A percentile compares a stretch with the other conserved stretches of the same genome.
Conservation (phyloP, 1,140 invertebrate species). For the Diorhabda carinulata region DNA sequence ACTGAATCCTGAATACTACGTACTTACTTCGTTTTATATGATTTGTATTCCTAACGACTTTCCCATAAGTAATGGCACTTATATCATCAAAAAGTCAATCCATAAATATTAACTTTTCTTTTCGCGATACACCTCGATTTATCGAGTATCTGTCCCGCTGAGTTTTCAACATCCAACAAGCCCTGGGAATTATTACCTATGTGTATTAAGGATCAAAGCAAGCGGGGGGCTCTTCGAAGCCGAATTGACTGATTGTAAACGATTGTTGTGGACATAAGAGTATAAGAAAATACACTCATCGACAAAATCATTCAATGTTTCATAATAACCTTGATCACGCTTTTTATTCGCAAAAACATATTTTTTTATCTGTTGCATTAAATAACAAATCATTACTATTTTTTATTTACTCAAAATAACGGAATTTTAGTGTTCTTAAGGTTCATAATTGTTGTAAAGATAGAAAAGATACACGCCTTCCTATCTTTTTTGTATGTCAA, state of each 20-base stretch:
- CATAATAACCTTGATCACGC: no score
- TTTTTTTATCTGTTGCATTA: no score
- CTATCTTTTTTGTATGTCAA: no score
- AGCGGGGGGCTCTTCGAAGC: constrained; percentile 13
- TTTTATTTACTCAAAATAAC: no score
- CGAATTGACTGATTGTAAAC: constrained; percentile 9
- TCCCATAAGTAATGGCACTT: neutral
- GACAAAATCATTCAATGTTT: no score
- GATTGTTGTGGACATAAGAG: constrained; percentile 10
- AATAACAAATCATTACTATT: no score
- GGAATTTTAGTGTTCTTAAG: no score
- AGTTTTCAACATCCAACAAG: constrained; percentile 7
- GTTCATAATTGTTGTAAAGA: no score
- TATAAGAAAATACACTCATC: no score
- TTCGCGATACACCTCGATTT: constrained; percentile 3
- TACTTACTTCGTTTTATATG: neutral
- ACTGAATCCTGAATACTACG: neutral
- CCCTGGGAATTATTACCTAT: constrained; percentile 20
- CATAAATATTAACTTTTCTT: constrained; percentile 10
- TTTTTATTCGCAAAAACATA: no score
- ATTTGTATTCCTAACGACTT: neutral
- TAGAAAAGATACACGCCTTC: no score
- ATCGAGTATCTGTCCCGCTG: constrained; percentile 15
- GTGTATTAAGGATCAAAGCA: constrained; percentile 12
- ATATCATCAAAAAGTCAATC: constrained; percentile 4